Base-by-base conservation (phyloP, 2,797 vertebrate species). In the Harpagifer antarcticus region DNA sequence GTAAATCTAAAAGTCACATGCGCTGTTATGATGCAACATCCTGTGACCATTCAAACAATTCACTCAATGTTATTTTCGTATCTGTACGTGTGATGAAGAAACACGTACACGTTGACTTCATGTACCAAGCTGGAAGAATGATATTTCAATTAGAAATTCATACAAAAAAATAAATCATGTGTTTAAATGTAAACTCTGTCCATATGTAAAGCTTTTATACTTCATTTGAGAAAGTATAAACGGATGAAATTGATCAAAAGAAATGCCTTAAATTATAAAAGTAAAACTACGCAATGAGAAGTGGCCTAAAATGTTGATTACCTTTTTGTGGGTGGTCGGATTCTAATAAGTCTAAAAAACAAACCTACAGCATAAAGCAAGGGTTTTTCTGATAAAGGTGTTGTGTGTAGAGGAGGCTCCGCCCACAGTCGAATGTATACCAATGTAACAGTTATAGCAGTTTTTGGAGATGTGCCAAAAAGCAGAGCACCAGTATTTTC, bases 381-480 rank as follows among this genome's bases (percentile, higher is more conserved):
- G 10, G 16, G 33, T 16, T 37, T 40, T 44, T 56, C 7, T 6
- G 15, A 57, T 43, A 0, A 11, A 52, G 17, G 56, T 14, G 33
- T 43, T 0, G 47, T 42, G 70, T 69, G 47, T 48, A 52, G 49
- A 33, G 47, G 60, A 42, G 19, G 17, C 54, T 53, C 69, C 23
- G 2, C 49, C 53, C 63, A 23, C 71, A 40, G 54, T n/a, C 7
- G 76, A 87, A 86, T 83, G 83, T 86, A 83, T 48, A 52, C 45
- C 56, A 66, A 76, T 67, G 52, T 64, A 67, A 47, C n/a, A 13
- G n/a, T n/a, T n/a, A n/a, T 23, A 62, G 31, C 76, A 49, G 43
- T 60, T 23, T 40, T 59, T n/a, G 54, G 54, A 82, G 82, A 85
- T 48, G 87, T 88, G 88, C 83, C 86, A 85, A 84, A 84, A 73